Base-by-base conservation (phyloP, 1,140 invertebrate genomes). In the Aphaenogaster ashmeadi region DNA sequence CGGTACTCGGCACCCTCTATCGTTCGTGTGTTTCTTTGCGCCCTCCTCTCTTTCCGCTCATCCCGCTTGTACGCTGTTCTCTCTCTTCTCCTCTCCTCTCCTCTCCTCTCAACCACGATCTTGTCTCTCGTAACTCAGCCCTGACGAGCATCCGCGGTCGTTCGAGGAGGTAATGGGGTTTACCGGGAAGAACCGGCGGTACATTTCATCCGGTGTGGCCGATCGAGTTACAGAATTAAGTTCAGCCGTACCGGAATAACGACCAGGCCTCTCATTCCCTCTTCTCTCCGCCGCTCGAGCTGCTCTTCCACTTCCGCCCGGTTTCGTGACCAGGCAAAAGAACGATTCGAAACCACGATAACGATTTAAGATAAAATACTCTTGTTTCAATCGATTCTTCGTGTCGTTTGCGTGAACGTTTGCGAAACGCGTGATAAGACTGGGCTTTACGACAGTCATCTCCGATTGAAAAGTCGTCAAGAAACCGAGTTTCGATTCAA, bases 201-300 rank as follows among this genome's bases (percentile, higher is more conserved):
- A 91, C 84, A 88, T 91, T 91, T 91, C 90, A 91, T 91, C 85
- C 87, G 80, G 87, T 78, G 77, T 83, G 87, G 85, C 78, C 90
- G 90, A 92, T 91, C 87, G 90, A 92, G 85, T 92, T 92, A 92
- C 87, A 88, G 86, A 92, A 92, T 92, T 92, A 92, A 92, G 91
- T 87, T 90, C 90, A 89, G 66, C 81, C 87, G 90, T 89, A 91
- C 87, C 67, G 79, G 84, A 92, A 90, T 91, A 91, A 91, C 91
- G 91, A 90, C 78, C 79, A 79, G 69, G 79, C 83, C 86, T 64
- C 58, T 77, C 54, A 52, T 81, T 83, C 60, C 75, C 60, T 54
- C 41, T 62, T n/a, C 60, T 60, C 41, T 67, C 38, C 50, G n/a
- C 62, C 27, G 38, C 47, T 47, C 54, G 36, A 27, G 18, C 54